phyloP scores from a whole-genome alignment of 2,113 vertebrate species.

The Pogona vitticeps region DNA sequence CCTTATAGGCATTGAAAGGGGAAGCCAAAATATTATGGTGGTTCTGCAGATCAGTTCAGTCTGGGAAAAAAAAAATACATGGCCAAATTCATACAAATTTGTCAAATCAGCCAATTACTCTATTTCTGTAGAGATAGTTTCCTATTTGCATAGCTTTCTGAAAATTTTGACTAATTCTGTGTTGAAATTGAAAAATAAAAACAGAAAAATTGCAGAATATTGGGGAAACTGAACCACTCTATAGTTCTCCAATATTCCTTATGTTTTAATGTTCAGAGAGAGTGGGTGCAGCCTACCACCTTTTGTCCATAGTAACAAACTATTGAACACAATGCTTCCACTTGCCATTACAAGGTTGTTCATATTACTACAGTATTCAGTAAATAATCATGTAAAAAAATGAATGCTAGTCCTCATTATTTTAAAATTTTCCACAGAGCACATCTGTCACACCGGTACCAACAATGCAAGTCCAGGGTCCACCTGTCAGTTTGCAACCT shows the following conservation, averaged over 20 bases:
- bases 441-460: conserved; percentile 81
- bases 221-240: background rate
- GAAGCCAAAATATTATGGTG: background rate
- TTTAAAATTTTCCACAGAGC: conserved; percentile 72
- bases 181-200: background rate
- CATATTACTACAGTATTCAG: background rate
- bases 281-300: background rate
- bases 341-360: background rate
- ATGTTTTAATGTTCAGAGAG: background rate
- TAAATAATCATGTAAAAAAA: conserved; percentile 25
- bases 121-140: background rate
- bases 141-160: background rate
- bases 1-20: background rate
- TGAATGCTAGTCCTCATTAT: conserved; percentile 27
- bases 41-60: background rate
- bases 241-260: background rate
- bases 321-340: background rate
- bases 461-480: conserved; percentile 79
- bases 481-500: conserved; percentile 81
- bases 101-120: background rate
- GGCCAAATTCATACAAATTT: background rate
- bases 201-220: conserved; percentile 1
- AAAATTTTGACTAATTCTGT: conserved; percentile 36
- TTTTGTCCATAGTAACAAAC: background rate
- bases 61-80: background rate